These are phyloP conservation scores for Nasonovia ribisnigri DNA, from an alignment of 2,888 invertebrate genomes.

Conservation along the genomic window DNA sequence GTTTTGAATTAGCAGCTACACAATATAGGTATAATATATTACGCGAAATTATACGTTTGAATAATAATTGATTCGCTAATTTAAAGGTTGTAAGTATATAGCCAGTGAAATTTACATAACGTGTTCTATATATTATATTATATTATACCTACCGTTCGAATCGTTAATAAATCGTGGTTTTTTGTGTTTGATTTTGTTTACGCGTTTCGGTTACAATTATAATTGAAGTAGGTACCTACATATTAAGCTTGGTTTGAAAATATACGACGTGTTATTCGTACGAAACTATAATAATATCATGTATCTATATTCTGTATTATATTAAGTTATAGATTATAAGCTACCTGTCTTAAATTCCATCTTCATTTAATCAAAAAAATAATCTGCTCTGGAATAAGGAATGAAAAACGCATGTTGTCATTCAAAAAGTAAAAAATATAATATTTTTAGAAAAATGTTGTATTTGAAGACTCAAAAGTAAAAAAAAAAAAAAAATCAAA, in stretches of 20 bases:
- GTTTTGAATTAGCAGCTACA: slow-evolving; percentile 18
- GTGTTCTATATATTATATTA: background rate
- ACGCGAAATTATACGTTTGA: slow-evolving; percentile 28
- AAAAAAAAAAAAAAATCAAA: too few species aligned
- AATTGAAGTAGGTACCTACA: background rate
- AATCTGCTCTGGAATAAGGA: background rate
- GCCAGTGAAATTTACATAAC: slow-evolving; percentile 38
- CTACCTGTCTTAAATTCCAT: background rate
- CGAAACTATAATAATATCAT: background rate
- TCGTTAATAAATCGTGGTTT: background rate
- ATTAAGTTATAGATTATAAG: background rate
- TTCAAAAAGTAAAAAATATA: background rate
- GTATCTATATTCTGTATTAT: background rate
- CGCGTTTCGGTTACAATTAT: background rate
- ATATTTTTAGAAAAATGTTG: too few species aligned
- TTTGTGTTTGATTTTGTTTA: background rate
- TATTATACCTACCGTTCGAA: background rate
- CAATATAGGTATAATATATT: slow-evolving; percentile 42
- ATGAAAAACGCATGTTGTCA: background rate
- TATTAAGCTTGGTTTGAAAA: background rate
- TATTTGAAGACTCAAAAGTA: too few species aligned
- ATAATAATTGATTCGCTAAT: slow-evolving; percentile 35
- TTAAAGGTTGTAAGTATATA: slow-evolving; percentile 3
- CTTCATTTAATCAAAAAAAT: background rate
- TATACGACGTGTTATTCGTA: background rate